Evolutionary conservation across 30 jellyfish, hydroid and myxozoan species (phyloP).

Genomic region (Pelagia noctiluca): DNA sequence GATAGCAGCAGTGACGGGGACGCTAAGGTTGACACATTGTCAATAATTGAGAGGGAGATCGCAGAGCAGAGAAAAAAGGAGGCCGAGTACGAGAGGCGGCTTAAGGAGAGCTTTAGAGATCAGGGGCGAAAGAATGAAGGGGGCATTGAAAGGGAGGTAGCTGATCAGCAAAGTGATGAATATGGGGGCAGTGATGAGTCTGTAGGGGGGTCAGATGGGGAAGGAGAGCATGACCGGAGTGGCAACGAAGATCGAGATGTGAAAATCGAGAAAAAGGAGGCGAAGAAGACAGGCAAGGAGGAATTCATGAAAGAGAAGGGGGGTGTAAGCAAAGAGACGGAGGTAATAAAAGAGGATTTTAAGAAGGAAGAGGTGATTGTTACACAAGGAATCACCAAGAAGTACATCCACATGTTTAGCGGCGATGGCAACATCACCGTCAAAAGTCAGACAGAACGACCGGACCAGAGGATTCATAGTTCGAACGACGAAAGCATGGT

Average conservation of each 20-base stretch:
- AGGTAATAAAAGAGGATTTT: no score
- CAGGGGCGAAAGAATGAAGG: not conserved
- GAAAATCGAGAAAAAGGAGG: constrained; percentile 50
- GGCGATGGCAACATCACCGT: constrained; percentile 13
- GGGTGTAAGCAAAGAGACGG: no score
- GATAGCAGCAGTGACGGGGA: no score
- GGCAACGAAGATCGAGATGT: constrained; percentile 34
- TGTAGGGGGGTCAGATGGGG: no score
- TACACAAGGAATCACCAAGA: constrained; percentile 59
- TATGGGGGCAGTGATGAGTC: no score
- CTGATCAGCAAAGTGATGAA: no score
- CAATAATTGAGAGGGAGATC: constrained; percentile 61
- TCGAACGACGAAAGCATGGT: no score
- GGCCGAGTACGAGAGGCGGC: constrained; percentile 50
- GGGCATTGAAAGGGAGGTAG: constrained; percentile 5
- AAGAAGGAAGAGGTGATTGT: constrained; percentile 32
- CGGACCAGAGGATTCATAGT: no score
- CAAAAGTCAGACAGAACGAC: not conserved
- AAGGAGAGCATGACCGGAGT: not conserved
- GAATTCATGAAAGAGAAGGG: no score
- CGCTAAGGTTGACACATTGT: not conserved
- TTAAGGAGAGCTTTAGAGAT: no score
- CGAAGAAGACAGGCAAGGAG: no score
- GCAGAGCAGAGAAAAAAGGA: constrained; percentile 65
- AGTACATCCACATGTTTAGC: constrained; percentile 51